Conservation (phyloP, 2,888 invertebrate species). For the Peribatodes rhomboidaria region DNA sequence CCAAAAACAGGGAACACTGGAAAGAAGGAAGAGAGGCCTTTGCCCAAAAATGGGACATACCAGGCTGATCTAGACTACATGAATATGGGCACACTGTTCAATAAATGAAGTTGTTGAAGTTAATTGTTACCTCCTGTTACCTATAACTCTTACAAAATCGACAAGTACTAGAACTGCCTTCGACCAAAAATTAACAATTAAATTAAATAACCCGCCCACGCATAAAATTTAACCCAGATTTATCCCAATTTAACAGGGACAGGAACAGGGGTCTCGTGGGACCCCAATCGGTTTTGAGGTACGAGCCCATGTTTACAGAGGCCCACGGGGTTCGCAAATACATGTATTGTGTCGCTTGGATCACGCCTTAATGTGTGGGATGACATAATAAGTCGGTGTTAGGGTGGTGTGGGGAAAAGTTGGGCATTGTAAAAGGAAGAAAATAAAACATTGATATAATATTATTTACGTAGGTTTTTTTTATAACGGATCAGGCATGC, state of each 20-base stretch:
- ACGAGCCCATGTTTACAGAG: slow-evolving; percentile 64
- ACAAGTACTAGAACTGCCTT: not conserved
- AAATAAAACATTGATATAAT: no score
- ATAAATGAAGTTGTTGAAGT: no score
- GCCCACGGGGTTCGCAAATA: slow-evolving; percentile 63
- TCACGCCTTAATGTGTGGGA: slow-evolving; percentile 70
- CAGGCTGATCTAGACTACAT: no score
- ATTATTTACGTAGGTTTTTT: no score
- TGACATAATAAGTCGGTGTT: slow-evolving; percentile 70
- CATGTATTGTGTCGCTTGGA: slow-evolving; percentile 58
- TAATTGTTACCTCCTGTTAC: no score
- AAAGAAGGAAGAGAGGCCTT: no score
- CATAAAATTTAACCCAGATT: slow-evolving; percentile 22
- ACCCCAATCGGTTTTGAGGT: slow-evolving; percentile 29
- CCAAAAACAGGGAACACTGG: no score
- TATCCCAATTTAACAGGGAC: slow-evolving; percentile 12
- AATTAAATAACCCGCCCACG: not conserved
- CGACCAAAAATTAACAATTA: not conserved
- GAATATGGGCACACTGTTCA: no score
- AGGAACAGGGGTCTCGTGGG: slow-evolving; percentile 23
- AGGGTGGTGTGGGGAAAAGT: not conserved
- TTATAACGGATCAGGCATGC: no score
- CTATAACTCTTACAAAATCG: not conserved
- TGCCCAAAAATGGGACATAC: no score
- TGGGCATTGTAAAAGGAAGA: no score